These are phyloP conservation scores for Rhagium mordax DNA, from an alignment of 2,888 invertebrate genomes.

Conservation along the genomic window DNA sequence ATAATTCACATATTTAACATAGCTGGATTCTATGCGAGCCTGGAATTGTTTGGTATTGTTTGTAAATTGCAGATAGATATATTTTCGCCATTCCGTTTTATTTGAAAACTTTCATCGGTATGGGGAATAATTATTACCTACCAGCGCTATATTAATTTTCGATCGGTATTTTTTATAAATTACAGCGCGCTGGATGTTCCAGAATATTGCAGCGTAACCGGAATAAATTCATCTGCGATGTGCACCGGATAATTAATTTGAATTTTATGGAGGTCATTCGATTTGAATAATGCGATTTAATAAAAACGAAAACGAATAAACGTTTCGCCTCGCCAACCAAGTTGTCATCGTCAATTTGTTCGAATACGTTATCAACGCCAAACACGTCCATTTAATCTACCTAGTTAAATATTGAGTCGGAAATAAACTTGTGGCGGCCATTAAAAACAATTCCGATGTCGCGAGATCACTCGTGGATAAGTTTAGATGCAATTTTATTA, in stretches of 20 bases:
- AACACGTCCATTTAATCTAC: neutral
- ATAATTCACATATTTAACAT: constrained; percentile 51
- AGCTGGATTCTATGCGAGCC: constrained; percentile 40
- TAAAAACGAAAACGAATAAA: too few relatives aligned
- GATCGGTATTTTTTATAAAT: neutral
- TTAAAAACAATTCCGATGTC: neutral
- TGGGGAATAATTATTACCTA: neutral
- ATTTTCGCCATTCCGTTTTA: constrained; percentile 7
- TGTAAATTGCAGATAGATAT: constrained; percentile 1
- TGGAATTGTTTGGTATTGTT: constrained; percentile 38
- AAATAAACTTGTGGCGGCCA: neutral
- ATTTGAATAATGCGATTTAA: neutral
- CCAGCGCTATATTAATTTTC: neutral
- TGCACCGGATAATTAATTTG: neutral
- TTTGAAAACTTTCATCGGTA: neutral
- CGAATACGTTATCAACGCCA: too few relatives aligned
- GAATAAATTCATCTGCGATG: neutral
- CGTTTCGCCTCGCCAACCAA: too few relatives aligned
- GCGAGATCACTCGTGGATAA: neutral
- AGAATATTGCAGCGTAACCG: neutral
- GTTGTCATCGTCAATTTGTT: too few relatives aligned
- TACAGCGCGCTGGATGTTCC: neutral
- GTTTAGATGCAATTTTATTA: constrained; percentile 4
- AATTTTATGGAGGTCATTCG: neutral
- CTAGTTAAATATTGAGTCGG: neutral